Evolutionary conservation across 2,797 vertebrate genomes (phyloP).

Genomic region (Tinamus major): DNA sequence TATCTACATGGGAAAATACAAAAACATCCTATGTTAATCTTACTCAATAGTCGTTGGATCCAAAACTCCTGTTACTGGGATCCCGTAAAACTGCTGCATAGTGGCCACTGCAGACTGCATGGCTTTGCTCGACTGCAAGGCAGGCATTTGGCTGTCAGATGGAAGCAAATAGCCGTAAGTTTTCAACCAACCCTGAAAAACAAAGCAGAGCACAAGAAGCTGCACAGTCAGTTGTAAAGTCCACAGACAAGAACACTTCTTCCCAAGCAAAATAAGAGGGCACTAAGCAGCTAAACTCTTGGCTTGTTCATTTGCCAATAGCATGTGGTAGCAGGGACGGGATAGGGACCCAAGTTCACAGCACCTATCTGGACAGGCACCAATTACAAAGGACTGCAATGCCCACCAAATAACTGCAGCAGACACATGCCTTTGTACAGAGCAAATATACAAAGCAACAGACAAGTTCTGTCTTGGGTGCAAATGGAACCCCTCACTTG

Average conservation of each 20-base stretch:
- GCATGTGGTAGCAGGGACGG: not conserved
- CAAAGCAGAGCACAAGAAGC: slow-evolving; percentile 43
- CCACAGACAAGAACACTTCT: not conserved
- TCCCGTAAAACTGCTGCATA: slow-evolving; percentile 93
- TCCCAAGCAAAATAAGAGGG: not conserved
- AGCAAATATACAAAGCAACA: not conserved
- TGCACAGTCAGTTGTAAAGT: not conserved
- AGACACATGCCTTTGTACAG: not conserved
- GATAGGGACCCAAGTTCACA: not conserved
- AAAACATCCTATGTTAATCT: slow-evolving; percentile 66
- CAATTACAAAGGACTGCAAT: not conserved
- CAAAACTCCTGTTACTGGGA: slow-evolving; percentile 89
- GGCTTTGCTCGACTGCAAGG: slow-evolving; percentile 87
- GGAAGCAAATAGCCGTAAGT: slow-evolving; percentile 91
- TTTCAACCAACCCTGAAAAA: slow-evolving; percentile 89
- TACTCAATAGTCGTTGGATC: slow-evolving; percentile 90
- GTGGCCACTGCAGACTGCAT: slow-evolving; percentile 90
- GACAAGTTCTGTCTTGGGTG: not conserved
- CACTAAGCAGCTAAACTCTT: not conserved
- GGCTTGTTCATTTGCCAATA: not conserved
- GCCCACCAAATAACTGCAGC: not conserved
- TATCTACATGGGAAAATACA: not conserved
- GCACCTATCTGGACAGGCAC: not conserved
- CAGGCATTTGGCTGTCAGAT: slow-evolving; percentile 85
- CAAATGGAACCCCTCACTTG: not conserved